Percentiles rank a stretch among this genome's conserved stretches.
Evolutionary conservation across 2,888 invertebrate genomes (phyloP).

Genomic region (Apeira syringaria): DNA sequence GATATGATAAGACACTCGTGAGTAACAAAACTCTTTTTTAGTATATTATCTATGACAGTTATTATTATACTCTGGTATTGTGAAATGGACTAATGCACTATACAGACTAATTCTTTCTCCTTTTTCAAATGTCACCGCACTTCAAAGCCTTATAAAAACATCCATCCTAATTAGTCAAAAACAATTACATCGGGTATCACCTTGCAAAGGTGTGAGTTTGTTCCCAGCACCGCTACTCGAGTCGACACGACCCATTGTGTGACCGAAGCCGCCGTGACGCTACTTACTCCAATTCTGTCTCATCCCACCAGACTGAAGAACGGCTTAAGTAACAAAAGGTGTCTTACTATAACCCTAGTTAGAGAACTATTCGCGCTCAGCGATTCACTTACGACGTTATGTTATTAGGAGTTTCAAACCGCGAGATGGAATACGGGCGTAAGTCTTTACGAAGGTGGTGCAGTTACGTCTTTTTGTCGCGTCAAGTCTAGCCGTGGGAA

Average conservation of each 20-base stretch:
- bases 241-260: constrained; percentile 78
- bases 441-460: constrained; percentile 49
- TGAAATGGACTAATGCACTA: constrained; percentile 4
- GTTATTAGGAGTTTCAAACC: constrained; percentile 25
- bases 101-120: constrained; percentile 6
- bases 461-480: constrained; percentile 56
- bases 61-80: too few relatives aligned
- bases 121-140: constrained; percentile 18
- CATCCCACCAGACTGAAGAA: constrained; percentile 51
- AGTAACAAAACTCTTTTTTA: constrained; percentile 25
- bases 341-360: constrained; percentile 45
- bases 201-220: constrained; percentile 72
- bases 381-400: constrained; percentile 56
- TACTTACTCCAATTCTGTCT: constrained; percentile 83
- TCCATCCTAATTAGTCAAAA: constrained; percentile 71
- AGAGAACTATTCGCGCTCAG: constrained; percentile 38
- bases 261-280: constrained; percentile 80
- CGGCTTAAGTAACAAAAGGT: constrained; percentile 54
- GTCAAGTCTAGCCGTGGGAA: constrained; percentile 73
- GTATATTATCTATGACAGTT: background rate
- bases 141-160: constrained; percentile 41
- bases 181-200: constrained; percentile 74
- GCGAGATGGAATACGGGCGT: constrained; percentile 48
- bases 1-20: constrained; percentile 22
- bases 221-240: constrained; percentile 79